Percentiles rank a stretch among this genome's conserved stretches.
These are phyloP conservation scores for Nothura maculosa DNA, from an alignment of 2,797 vertebrate genomes.

Conservation along the genomic window DNA sequence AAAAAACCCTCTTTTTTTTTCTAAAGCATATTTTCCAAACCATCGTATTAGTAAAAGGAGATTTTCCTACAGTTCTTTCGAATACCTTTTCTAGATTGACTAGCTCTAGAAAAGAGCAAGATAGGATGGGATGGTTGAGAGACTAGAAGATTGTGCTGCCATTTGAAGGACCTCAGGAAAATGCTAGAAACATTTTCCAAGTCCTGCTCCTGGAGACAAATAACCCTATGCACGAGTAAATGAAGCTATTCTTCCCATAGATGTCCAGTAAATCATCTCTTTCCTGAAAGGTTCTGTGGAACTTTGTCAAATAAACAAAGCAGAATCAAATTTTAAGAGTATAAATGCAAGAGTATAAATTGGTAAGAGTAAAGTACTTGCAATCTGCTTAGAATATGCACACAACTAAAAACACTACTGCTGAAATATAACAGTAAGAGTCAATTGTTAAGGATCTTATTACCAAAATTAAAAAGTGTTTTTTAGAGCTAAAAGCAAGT, in stretches of 20 bases:
- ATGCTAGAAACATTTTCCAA: not conserved
- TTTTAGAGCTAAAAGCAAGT: not conserved
- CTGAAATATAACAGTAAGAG: not conserved
- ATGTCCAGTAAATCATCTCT: not conserved
- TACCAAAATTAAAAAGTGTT: not conserved
- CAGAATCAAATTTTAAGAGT: not conserved
- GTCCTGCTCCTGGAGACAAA: not conserved
- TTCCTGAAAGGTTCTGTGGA: not conserved
- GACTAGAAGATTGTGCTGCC: not conserved
- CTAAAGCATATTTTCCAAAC: not conserved
- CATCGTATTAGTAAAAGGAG: not conserved
- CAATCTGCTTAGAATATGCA: not conserved
- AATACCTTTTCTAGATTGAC: not conserved
- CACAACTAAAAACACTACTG: not conserved
- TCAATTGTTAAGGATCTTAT: not conserved
- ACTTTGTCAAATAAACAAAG: not conserved
- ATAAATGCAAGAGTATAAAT: not conserved
- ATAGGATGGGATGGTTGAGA: not conserved
- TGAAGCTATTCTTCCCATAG: not conserved
- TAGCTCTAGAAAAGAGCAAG: not conserved
- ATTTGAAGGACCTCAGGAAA: not conserved
- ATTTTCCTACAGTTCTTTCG: not conserved
- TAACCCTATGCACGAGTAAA: not conserved
- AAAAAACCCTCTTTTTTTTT: too few species aligned
- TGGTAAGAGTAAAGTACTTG: not conserved